Conservation (phyloP, 2,888 invertebrate species). For the Lysandra bellargus region DNA sequence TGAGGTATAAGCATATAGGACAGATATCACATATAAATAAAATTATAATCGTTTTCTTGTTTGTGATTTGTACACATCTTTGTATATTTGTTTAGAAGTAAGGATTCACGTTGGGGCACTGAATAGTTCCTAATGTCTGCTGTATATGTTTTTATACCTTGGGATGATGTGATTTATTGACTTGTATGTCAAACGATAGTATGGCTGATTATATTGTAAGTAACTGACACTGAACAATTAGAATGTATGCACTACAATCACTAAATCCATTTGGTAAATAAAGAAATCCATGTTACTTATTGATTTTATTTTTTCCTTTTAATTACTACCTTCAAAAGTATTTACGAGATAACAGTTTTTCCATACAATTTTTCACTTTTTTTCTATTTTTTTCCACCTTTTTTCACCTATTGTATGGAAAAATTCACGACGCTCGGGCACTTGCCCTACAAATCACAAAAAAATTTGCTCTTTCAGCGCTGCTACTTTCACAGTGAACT, state of each 20-base stretch:
- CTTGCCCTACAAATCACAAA: too few relatives aligned
- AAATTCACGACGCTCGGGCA: too few relatives aligned
- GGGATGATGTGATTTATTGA: conserved; percentile 41
- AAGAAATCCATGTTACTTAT: conserved; percentile 58
- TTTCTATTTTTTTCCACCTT: too few relatives aligned
- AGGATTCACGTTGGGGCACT: background rate
- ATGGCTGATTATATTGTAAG: conserved; percentile 22
- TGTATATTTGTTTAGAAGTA: conserved; percentile 8
- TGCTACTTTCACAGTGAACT: too few relatives aligned
- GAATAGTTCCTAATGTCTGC: background rate
- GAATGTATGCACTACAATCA: conserved; percentile 71
- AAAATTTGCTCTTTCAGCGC: too few relatives aligned
- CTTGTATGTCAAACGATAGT: conserved; percentile 45
- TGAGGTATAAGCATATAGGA: background rate
- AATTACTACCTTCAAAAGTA: background rate
- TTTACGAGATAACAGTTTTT: background rate
- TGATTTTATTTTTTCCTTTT: conserved; percentile 7
- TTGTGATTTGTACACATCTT: conserved; percentile 8
- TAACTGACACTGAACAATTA: conserved; percentile 64
- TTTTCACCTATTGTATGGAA: too few relatives aligned
- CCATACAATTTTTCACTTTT: too few relatives aligned
- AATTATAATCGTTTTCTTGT: background rate
- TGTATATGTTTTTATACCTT: background rate
- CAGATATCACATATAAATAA: background rate
- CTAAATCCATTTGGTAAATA: conserved; percentile 73